Percentiles rank a stretch among this genome's conserved stretches.
Evolutionary conservation across 2,113 vertebrate species (phyloP).

Genomic region (Lontra canadensis): DNA sequence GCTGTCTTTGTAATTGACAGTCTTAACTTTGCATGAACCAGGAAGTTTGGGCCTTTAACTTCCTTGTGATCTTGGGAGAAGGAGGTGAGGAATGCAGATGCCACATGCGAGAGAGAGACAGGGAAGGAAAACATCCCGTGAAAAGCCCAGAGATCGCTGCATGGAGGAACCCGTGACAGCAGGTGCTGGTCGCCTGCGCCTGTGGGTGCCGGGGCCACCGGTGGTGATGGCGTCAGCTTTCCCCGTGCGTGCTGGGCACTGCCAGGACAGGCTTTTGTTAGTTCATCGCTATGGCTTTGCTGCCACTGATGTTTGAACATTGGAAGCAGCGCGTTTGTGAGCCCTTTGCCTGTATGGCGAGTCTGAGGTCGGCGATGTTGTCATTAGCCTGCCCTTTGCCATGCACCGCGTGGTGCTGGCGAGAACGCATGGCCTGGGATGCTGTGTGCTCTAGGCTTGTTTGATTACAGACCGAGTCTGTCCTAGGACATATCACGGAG

Average conservation of each 20-base stretch:
- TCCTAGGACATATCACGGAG: rapidly evolving
- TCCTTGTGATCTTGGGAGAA: conserved; percentile 60
- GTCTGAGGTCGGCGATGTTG: neutral
- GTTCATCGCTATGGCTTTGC: neutral
- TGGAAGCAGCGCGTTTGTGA: neutral
- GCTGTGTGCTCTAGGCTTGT: neutral
- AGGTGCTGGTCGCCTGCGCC: rapidly evolving
- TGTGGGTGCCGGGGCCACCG: neutral
- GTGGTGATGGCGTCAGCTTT: neutral
- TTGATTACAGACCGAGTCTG: neutral
- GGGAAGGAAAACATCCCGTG: neutral
- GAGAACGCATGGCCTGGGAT: rapidly evolving
- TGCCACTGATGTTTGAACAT: neutral
- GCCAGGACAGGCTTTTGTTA: neutral
- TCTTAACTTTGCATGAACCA: conserved; percentile 71
- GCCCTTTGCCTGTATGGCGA: neutral
- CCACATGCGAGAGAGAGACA: neutral
- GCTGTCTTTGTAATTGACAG: conserved; percentile 29
- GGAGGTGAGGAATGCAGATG: neutral
- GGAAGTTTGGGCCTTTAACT: conserved; percentile 59
- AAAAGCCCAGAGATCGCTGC: rapidly evolving
- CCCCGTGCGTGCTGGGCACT: neutral
- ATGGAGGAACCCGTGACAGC: rapidly evolving
- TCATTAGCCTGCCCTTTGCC: neutral
- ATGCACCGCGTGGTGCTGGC: rapidly evolving